Percentiles rank a stretch among this genome's conserved stretches.
phyloP scores from a whole-genome alignment of 2,888 invertebrate species.

The Cryptocephalus primarius region DNA sequence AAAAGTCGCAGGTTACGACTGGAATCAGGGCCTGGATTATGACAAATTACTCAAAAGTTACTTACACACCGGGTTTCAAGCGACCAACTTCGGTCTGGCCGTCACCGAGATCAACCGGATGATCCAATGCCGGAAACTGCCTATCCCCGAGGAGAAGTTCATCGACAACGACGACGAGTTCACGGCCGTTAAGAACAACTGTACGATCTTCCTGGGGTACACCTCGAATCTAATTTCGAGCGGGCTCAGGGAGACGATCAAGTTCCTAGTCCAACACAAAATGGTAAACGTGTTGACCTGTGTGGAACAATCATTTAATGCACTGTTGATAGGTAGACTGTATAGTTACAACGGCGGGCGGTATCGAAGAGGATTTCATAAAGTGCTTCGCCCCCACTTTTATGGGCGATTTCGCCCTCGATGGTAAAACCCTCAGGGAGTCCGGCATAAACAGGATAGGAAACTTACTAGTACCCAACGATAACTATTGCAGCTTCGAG shows the following conservation, averaged over 20 bases:
- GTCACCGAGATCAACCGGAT: slow-evolving; percentile 87
- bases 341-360: slow-evolving; percentile 95
- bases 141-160: slow-evolving; percentile 56
- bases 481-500: slow-evolving; percentile 72
- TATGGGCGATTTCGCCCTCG: slow-evolving; percentile 80
- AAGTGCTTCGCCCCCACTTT: slow-evolving; percentile 95
- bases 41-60: slow-evolving; percentile 72
- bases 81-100: slow-evolving; percentile 86
- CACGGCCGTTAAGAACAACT: slow-evolving; percentile 64
- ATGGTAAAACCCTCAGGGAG: slow-evolving; percentile 68
- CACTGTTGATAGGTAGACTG: slow-evolving; percentile 64
- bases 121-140: slow-evolving; percentile 63
- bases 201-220: slow-evolving; percentile 95
- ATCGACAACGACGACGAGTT: slow-evolving; percentile 68
- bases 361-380: slow-evolving; percentile 97
- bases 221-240: slow-evolving; percentile 96
- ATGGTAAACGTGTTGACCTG: slow-evolving; percentile 42
- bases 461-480: slow-evolving; percentile 93
- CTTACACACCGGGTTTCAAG: slow-evolving; percentile 86
- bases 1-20: slow-evolving; percentile 80
- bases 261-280: slow-evolving; percentile 74
- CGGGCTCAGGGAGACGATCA: slow-evolving; percentile 81
- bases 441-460: slow-evolving; percentile 77
- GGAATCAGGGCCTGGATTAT: slow-evolving; percentile 82
- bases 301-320: not conserved